These are phyloP conservation scores for Sciurus vulgaris DNA, from an alignment of 2,797 vertebrate species.

Conservation along the genomic window DNA sequence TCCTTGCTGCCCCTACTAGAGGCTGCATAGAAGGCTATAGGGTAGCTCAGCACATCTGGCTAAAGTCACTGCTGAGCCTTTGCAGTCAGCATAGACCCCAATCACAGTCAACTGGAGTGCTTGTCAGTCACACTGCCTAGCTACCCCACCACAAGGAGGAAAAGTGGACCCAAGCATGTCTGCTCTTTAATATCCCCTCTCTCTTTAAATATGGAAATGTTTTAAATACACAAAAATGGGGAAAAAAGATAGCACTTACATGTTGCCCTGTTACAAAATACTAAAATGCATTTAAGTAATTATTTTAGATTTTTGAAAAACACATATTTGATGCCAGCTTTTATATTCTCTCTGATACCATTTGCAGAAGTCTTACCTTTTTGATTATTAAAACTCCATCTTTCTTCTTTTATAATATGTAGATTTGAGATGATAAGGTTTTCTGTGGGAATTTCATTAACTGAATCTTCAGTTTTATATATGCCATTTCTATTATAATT, in stretches of 20 bases:
- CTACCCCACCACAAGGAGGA: background rate
- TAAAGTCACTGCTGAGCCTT: no score
- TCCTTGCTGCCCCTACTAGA: no score
- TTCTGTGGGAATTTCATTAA: background rate
- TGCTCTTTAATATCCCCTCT: background rate
- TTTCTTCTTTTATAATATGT: background rate
- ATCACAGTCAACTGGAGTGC: background rate
- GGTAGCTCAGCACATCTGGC: accelerated
- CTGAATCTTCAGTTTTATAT: background rate
- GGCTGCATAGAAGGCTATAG: background rate
- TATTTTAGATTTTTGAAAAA: background rate
- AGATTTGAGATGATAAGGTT: background rate
- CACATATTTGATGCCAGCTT: background rate
- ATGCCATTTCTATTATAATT: background rate
- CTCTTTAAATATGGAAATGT: background rate
- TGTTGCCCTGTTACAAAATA: background rate
- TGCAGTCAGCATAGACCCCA: background rate
- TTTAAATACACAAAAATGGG: background rate
- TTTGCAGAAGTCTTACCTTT: background rate
- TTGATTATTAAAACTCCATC: background rate
- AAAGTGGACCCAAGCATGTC: background rate
- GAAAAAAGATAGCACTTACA: background rate
- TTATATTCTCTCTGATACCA: background rate
- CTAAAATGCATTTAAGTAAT: background rate
- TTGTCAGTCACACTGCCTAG: background rate